These are phyloP conservation scores for Apoda limacodes DNA, from an alignment of 2,888 invertebrate species.

Conservation along the genomic window DNA sequence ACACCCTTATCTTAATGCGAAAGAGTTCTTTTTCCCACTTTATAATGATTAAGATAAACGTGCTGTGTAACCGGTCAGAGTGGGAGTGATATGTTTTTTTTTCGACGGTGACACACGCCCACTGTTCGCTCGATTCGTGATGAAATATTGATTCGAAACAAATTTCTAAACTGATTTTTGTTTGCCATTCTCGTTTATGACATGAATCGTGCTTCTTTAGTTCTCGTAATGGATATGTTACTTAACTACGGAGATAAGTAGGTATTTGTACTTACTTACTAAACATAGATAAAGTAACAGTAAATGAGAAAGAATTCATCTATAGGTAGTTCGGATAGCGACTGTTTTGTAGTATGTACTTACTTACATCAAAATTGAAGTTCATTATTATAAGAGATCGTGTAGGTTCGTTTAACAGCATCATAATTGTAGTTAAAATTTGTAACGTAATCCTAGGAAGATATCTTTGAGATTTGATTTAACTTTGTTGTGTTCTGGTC, in stretches of 20 bases:
- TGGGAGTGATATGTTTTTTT: constrained; percentile 68
- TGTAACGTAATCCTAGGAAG: constrained; percentile 58
- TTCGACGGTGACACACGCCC: constrained; percentile 57
- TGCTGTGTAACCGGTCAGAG: constrained; percentile 43
- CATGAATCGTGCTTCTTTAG: no score
- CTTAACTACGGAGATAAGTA: no score
- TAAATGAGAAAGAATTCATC: no score
- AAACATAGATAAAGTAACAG: no score
- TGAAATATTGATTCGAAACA: no score
- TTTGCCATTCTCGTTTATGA: no score
- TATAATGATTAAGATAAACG: constrained; percentile 23
- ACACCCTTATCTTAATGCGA: constrained; percentile 31
- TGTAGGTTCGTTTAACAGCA: constrained; percentile 38
- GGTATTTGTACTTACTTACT: no score
- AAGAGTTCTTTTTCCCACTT: constrained; percentile 32
- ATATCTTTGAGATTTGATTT: constrained; percentile 57
- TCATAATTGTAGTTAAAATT: constrained; percentile 58
- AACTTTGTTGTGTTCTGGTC: constrained; percentile 49
- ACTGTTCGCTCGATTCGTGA: no score
- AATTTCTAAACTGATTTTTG: no score
- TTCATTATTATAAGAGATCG: constrained; percentile 50
- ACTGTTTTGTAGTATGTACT: no score
- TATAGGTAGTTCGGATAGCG: no score
- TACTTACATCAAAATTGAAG: constrained; percentile 30
- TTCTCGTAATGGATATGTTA: no score